phyloP scores from a whole-genome alignment of 2,888 invertebrate species.

The Linyphia triangularis region DNA sequence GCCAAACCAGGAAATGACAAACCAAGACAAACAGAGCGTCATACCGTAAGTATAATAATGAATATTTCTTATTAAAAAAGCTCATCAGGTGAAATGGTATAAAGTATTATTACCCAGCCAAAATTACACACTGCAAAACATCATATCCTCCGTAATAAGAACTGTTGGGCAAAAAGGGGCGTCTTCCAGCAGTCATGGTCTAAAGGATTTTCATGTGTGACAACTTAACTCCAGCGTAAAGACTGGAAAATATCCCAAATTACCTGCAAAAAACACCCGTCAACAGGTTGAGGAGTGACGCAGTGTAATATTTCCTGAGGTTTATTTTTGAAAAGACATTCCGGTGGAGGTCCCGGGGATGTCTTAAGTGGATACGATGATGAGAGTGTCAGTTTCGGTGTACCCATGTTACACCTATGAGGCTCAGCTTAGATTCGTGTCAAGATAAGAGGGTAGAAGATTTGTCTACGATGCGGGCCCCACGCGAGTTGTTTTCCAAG shows the following conservation, averaged over 20 bases:
- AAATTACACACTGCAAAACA: slow-evolving; percentile 24
- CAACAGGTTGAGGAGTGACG: slow-evolving; percentile 48
- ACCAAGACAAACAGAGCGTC: neutral
- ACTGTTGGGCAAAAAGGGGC: neutral
- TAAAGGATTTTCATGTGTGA: neutral
- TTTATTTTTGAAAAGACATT: slow-evolving; percentile 50
- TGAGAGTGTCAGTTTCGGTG: slow-evolving; percentile 13
- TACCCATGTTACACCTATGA: neutral
- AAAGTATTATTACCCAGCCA: slow-evolving; percentile 8
- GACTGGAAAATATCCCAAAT: slow-evolving; percentile 34
- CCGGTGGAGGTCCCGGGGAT: neutral
- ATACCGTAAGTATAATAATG: neutral
- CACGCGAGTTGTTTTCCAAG: neutral
- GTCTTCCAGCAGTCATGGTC: neutral
- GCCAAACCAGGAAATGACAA: neutral
- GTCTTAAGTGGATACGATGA: neutral
- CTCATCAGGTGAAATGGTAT: neutral
- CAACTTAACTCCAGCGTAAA: slow-evolving; percentile 33
- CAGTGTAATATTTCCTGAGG: slow-evolving; percentile 1
- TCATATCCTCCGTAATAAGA: neutral
- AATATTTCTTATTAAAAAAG: neutral
- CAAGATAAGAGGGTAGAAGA: slow-evolving; percentile 35
- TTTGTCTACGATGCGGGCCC: neutral
- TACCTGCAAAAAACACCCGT: slow-evolving; percentile 18
- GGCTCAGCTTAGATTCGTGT: slow-evolving; percentile 15